Evolutionary conservation across 2,113 vertebrate species (phyloP).

Genomic region (Sinocyclocheilus anophthalmus): DNA sequence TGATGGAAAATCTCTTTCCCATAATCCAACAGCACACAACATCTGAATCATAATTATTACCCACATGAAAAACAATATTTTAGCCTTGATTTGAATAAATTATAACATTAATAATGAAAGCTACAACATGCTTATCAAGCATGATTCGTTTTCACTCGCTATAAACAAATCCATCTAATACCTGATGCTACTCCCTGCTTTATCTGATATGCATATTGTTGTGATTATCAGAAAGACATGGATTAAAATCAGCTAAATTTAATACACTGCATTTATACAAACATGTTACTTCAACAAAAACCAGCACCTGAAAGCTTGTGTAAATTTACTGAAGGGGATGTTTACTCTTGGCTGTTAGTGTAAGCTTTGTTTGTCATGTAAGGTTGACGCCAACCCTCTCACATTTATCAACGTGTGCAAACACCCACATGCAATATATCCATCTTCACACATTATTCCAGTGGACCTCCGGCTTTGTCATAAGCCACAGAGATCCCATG

Average conservation of each 20-base stretch:
- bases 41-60: background rate
- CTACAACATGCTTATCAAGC: background rate
- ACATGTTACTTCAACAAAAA: background rate
- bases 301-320: background rate
- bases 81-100: background rate
- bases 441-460: slow-evolving; percentile 12
- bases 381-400: background rate
- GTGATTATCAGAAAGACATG: background rate
- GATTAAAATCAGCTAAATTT: slow-evolving; percentile 9
- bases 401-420: slow-evolving; percentile 12
- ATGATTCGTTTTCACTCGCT: background rate
- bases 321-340: slow-evolving; percentile 8
- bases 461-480: slow-evolving; percentile 27
- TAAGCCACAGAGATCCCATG: slow-evolving; percentile 32
- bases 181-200: background rate
- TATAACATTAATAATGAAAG: background rate
- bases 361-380: slow-evolving; percentile 12
- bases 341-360: slow-evolving; percentile 10
- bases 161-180: background rate
- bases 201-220: background rate
- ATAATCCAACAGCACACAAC: slow-evolving; percentile 7
- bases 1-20: background rate
- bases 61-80: background rate
- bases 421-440: slow-evolving; percentile 12
- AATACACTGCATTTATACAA: background rate